Conservation (phyloP, 2,113 vertebrate species). For the Corythoichthys intestinalis region DNA sequence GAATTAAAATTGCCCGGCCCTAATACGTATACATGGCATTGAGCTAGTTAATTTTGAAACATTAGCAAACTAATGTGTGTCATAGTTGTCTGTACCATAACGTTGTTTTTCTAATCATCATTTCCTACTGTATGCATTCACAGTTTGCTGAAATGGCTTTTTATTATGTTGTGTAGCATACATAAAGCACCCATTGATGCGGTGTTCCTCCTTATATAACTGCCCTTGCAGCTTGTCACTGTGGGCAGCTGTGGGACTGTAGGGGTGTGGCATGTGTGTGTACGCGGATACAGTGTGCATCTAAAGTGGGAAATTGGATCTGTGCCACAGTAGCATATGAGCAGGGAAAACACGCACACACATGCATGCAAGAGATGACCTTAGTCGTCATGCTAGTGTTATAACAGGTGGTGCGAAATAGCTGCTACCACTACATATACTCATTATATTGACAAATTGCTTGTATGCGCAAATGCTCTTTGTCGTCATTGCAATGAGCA, state of each 20-base stretch:
- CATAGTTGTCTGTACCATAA: neutral
- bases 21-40: too few relatives aligned
- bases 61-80: neutral
- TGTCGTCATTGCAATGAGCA: slow-evolving; percentile 3
- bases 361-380: slow-evolving; percentile 24
- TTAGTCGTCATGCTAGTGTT: slow-evolving; percentile 11
- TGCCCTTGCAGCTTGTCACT: slow-evolving; percentile 46
- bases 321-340: slow-evolving; percentile 28
- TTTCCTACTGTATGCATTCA: neutral
- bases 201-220: slow-evolving; percentile 58
- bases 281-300: slow-evolving; percentile 46
- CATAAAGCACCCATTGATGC: slow-evolving; percentile 15
- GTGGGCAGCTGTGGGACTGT: slow-evolving; percentile 10
- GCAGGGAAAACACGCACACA: slow-evolving; percentile 11
- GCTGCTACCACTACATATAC: neutral
- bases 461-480: neutral
- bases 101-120: neutral
- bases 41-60: too few relatives aligned
- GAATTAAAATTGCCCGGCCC: too few relatives aligned
- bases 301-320: slow-evolving; percentile 69
- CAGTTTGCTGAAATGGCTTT: neutral
- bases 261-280: neutral
- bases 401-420: neutral
- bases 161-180: slow-evolving; percentile 6
- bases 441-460: neutral